Base-by-base conservation (phyloP, 2,888 invertebrate species). In the Drosophila quasianomalipes region DNA sequence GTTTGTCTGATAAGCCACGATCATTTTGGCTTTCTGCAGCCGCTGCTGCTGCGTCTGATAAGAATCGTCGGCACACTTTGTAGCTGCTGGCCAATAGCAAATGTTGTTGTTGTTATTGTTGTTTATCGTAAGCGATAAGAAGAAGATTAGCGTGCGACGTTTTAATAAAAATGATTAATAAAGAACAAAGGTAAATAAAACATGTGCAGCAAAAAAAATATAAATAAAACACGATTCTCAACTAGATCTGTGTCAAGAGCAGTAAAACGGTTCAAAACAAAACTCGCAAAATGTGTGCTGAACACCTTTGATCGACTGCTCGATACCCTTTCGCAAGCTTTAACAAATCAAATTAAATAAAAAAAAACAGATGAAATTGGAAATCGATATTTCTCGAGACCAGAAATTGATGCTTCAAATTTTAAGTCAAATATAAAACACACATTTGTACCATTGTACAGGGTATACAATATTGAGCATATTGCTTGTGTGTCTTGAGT, bases 51-150 rank as follows among this genome's bases (percentile, higher is more conserved):
- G 60, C 12, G 64, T 41, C 66, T 70, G 89, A 88, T 84, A 89
- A 85, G 71, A 79, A 63, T 58, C 47, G 84, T 67, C 87, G 84
- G 84, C 85, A 70, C 64, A 63, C 84, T 85, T 85, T 89, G 87
- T 79, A 76, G 79, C 61, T 61, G 69, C 55, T 58, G 60, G 31
- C 39, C 55, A 70, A 71, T 60, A 60, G 67, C 69, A 77, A 81
- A 83, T 82, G 54, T 64, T 76, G 69, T 81, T 74, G 41, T 81
- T 74, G 69, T 81, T 70, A 41, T 81, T 74, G 19, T 60, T 47
- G 47, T 70, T 85, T 82, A 86, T 83, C 89, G 64, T 61, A 64
- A 4, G 79, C 70, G 74, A 89, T 89, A 89, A 86, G 58, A 33
- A 22, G 60, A 55, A 52, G 63, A 73, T 78, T 58, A 72, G 31